Percentiles rank a stretch among this genome's conserved stretches.
phyloP scores from a whole-genome alignment of 1,140 invertebrate species.

The Aphis gossypii region DNA sequence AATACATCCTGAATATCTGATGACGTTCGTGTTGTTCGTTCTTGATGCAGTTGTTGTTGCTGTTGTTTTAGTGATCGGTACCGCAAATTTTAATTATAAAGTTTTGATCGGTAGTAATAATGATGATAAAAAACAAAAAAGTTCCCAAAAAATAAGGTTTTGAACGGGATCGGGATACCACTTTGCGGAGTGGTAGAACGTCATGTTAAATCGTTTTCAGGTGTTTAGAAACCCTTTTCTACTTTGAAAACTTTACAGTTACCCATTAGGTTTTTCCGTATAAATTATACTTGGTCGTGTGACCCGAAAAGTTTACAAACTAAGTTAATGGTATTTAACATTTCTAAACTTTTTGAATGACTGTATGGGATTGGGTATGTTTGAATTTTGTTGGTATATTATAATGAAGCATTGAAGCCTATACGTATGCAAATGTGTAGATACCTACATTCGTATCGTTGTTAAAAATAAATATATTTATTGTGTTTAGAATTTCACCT shows the following conservation, averaged over 20 bases:
- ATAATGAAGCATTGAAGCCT: neutral
- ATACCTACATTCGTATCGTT: neutral
- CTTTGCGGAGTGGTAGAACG: neutral
- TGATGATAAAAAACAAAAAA: neutral
- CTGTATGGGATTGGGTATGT: neutral
- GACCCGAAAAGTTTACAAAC: neutral
- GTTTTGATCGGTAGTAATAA: neutral
- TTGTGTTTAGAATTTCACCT: neutral
- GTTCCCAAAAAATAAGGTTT: neutral
- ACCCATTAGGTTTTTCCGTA: neutral
- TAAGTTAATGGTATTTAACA: neutral
- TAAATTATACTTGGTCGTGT: neutral
- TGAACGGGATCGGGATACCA: neutral
- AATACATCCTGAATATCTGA: neutral
- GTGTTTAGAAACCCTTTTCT: neutral
- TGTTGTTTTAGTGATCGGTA: neutral
- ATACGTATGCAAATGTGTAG: neutral
- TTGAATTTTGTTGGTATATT: neutral
- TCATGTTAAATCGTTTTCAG: neutral
- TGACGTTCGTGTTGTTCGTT: neutral
- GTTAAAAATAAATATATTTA: neutral
- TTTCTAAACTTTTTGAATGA: constrained; percentile 12
- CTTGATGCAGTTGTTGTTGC: neutral
- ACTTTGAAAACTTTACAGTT: neutral
- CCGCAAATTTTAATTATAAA: neutral